phyloP scores from a whole-genome alignment of 2,888 invertebrate species.

The Parasteatoda lunata region DNA sequence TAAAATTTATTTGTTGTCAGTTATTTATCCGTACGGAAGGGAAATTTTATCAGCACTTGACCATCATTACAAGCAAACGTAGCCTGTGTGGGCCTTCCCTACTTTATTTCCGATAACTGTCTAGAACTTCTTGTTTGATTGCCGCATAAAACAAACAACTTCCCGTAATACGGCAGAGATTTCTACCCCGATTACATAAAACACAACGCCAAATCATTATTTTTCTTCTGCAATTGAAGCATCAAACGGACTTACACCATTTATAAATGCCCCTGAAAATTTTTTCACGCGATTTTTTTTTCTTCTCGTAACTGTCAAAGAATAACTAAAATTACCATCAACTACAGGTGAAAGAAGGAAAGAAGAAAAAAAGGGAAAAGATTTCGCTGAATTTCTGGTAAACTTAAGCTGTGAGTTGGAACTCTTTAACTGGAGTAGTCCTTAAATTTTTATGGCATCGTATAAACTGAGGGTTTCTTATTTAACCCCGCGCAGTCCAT shows the following conservation, averaged over 20 bases:
- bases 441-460: slow-evolving; percentile 67
- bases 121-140: slow-evolving; percentile 49
- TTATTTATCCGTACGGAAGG: slow-evolving; percentile 41
- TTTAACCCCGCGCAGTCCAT: slow-evolving; percentile 31
- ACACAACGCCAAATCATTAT: slow-evolving; percentile 62
- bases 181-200: slow-evolving; percentile 63
- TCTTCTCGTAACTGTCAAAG: background rate
- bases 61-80: slow-evolving; percentile 51
- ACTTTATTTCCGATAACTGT: slow-evolving; percentile 68
- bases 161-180: slow-evolving; percentile 34
- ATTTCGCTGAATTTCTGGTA: slow-evolving; percentile 11
- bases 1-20: slow-evolving; percentile 67
- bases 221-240: slow-evolving; percentile 1
- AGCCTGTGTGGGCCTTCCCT: slow-evolving; percentile 11
- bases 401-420: background rate
- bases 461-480: slow-evolving; percentile 52
- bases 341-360: background rate
- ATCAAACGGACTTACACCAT: background rate
- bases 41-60: slow-evolving; percentile 65
- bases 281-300: slow-evolving; percentile 4
- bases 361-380: slow-evolving; percentile 18
- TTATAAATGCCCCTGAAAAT: background rate
- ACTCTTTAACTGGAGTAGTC: slow-evolving; percentile 31
- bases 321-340: background rate
- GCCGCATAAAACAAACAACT: slow-evolving; percentile 68